Conservation (phyloP, 2,888 invertebrate species). For the Dermolepida albohirtum region DNA sequence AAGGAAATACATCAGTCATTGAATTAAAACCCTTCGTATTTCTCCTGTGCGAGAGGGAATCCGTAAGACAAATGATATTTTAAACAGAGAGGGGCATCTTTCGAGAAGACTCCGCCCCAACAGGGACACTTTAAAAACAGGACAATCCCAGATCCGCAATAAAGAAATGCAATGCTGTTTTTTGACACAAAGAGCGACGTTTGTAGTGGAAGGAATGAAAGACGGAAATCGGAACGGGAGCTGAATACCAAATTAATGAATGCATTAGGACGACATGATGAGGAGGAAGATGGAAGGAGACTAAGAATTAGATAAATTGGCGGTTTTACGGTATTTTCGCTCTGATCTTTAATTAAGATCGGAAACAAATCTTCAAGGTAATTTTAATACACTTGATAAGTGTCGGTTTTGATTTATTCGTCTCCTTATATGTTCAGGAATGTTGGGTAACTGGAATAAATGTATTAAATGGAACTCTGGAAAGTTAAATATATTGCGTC, state of each 20-base stretch:
- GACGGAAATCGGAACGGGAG: neutral
- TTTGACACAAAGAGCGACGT: neutral
- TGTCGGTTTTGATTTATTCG: too few relatives aligned
- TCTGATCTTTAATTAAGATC: slow-evolving; percentile 3
- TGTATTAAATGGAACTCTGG: too few relatives aligned
- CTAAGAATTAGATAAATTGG: slow-evolving; percentile 10
- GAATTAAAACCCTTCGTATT: too few relatives aligned
- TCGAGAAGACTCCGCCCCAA: too few relatives aligned
- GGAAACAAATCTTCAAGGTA: neutral
- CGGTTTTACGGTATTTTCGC: neutral
- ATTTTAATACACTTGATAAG: neutral
- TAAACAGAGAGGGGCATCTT: too few relatives aligned
- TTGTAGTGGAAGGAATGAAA: neutral
- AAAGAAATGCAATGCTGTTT: neutral
- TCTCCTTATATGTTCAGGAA: too few relatives aligned
- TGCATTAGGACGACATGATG: slow-evolving; percentile 2
- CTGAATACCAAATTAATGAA: slow-evolving; percentile 26
- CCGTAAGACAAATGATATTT: too few relatives aligned
- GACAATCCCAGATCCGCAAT: neutral
- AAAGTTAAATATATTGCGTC: too few relatives aligned
- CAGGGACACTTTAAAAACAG: too few relatives aligned
- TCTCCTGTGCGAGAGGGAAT: too few relatives aligned
- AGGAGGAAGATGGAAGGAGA: neutral
- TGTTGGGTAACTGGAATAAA: too few relatives aligned
- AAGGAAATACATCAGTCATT: too few relatives aligned